These are phyloP conservation scores for Isaurus tuberculatus DNA, from an alignment of 92 coral and sea anemone species.

Conservation along the genomic window DNA sequence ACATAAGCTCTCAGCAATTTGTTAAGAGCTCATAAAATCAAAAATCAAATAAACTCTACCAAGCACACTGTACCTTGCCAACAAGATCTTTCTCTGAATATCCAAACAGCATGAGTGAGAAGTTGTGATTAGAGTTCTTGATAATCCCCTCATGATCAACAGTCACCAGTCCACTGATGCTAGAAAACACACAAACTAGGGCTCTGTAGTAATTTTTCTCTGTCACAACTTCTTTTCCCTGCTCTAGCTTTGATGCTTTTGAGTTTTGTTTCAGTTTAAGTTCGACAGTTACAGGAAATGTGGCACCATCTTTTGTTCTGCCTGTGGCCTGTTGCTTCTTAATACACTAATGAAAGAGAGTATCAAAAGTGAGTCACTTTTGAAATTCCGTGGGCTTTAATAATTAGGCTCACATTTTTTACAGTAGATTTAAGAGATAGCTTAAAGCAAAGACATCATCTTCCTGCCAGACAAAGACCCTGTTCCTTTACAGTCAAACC, in stretches of 20 bases:
- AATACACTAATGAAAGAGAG: slow-evolving; percentile 52
- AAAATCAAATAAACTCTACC: no score
- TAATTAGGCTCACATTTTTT: no score
- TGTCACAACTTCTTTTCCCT: slow-evolving; percentile 36
- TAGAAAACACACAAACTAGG: slow-evolving; percentile 90
- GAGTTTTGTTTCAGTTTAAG: slow-evolving; percentile 73
- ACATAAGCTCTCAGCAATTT: no score
- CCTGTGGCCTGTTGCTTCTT: slow-evolving; percentile 95
- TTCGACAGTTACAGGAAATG: slow-evolving; percentile 86
- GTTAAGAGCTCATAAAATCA: no score
- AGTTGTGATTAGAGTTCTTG: slow-evolving; percentile 89
- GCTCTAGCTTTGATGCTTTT: slow-evolving; percentile 63
- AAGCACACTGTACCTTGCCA: slow-evolving; percentile 95
- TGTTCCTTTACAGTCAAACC: no score
- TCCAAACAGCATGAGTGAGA: slow-evolving; percentile 91
- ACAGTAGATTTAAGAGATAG: no score
- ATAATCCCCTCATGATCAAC: slow-evolving; percentile 85
- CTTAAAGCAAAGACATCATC: no score
- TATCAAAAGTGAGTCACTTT: not conserved
- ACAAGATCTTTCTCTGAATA: slow-evolving; percentile 82
- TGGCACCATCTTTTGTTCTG: slow-evolving; percentile 91
- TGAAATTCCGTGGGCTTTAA: no score
- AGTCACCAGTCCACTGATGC: slow-evolving; percentile 92
- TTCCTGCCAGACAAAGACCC: no score
- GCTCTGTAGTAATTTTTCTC: slow-evolving; percentile 75